Conservation (phyloP, 2,113 vertebrate genomes). For the Mustela lutreola region DNA sequence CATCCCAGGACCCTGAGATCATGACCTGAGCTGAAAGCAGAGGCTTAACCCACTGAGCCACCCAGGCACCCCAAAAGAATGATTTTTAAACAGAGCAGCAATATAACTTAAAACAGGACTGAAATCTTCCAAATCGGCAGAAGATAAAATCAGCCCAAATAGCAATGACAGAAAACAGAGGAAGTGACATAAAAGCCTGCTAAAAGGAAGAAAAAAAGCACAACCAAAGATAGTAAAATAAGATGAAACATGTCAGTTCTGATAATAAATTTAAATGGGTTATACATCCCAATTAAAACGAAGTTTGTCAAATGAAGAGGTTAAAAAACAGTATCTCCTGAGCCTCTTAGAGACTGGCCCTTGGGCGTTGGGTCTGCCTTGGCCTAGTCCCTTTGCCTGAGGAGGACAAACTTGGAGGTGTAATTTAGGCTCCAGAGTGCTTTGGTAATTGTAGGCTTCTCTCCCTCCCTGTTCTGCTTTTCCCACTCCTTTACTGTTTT, state of each 20-base stretch:
- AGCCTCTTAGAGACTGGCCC: background rate
- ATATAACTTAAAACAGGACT: background rate
- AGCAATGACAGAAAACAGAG: constrained; percentile 45
- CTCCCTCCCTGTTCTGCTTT: background rate
- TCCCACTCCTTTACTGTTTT: background rate
- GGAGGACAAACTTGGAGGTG: background rate
- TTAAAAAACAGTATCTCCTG: background rate
- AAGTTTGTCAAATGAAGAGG: background rate
- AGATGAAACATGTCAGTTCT: background rate
- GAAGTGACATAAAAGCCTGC: background rate
- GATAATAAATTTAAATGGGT: background rate
- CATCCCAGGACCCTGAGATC: too few relatives aligned
- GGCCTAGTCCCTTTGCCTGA: background rate
- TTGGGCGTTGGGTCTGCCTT: background rate
- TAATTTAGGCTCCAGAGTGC: background rate
- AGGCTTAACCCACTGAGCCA: too few relatives aligned
- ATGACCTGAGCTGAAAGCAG: too few relatives aligned
- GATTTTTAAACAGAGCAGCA: background rate
- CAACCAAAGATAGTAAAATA: background rate
- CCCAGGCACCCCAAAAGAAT: background rate
- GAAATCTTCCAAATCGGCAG: background rate
- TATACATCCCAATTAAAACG: background rate
- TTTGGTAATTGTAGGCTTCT: background rate
- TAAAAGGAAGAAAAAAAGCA: background rate
- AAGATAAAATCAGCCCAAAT: constrained; percentile 49